phyloP scores from a whole-genome alignment of 92 coral and sea anemone genomes.

The Porites lobata region DNA sequence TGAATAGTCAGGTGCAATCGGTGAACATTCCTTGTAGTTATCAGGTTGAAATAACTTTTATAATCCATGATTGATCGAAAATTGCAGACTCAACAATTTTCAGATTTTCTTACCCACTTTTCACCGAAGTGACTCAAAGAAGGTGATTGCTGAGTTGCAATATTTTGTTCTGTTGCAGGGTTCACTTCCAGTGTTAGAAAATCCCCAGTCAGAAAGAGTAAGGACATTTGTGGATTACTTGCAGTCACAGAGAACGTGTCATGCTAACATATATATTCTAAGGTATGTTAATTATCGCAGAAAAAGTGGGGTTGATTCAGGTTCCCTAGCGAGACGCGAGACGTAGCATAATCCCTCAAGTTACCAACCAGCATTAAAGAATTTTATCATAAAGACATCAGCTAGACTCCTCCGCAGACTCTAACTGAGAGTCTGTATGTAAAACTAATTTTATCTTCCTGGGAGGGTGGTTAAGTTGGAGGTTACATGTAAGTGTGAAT shows the following conservation, averaged over 20 bases:
- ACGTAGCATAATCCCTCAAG: no score
- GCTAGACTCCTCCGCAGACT: no score
- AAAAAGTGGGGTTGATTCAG: not conserved
- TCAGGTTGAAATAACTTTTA: no score
- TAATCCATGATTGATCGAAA: not conserved
- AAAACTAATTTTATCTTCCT: no score
- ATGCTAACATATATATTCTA: constrained; percentile 84
- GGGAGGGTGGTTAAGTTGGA: no score
- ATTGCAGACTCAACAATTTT: no score
- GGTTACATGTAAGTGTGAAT: no score
- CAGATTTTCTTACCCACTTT: not conserved
- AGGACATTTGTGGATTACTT: constrained; percentile 87
- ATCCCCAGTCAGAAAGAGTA: constrained; percentile 83
- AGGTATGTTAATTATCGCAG: constrained; percentile 61
- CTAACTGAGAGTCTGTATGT: no score
- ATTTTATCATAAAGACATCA: no score
- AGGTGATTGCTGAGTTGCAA: not conserved
- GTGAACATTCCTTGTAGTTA: not conserved
- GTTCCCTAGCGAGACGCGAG: no score
- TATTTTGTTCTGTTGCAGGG: constrained; percentile 68
- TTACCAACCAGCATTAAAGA: no score
- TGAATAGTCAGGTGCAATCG: not conserved
- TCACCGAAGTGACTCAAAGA: not conserved
- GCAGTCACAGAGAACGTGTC: constrained; percentile 91
- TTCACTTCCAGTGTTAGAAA: constrained; percentile 90